Conservation (phyloP, 2,113 vertebrate genomes). For the Aegithalos caudatus region DNA sequence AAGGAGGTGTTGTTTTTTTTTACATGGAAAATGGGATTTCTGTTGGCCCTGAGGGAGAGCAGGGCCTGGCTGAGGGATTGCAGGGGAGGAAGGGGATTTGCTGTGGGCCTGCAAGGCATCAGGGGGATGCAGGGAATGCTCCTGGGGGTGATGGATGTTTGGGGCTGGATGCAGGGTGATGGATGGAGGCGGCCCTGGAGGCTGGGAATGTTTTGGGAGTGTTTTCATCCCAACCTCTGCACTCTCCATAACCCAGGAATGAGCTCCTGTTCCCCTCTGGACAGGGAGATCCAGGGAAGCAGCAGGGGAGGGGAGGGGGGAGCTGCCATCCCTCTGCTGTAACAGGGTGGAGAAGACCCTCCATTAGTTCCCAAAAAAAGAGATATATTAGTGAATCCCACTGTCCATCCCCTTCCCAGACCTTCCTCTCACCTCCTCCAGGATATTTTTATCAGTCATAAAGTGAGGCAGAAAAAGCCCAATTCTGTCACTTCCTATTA, state of each 20-base stretch:
- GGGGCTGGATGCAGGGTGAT: neutral
- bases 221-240: neutral
- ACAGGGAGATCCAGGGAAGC: neutral
- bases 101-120: constrained; percentile 3
- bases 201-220: neutral
- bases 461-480: neutral
- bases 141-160: neutral
- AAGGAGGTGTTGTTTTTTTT: neutral
- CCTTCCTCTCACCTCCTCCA: neutral
- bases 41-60: neutral
- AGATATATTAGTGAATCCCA: neutral
- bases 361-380: neutral
- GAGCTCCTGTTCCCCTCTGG: neutral
- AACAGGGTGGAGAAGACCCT: neutral
- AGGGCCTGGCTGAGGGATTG: neutral
- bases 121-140: neutral
- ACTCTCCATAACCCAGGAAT: neutral
- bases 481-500: neutral
- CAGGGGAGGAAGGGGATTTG: neutral
- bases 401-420: neutral
- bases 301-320: neutral
- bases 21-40: neutral
- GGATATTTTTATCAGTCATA: neutral
- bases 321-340: neutral
- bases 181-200: neutral